Evolutionary conservation across 2,888 invertebrate species (phyloP).

Genomic region (Cylloceria caligata): DNA sequence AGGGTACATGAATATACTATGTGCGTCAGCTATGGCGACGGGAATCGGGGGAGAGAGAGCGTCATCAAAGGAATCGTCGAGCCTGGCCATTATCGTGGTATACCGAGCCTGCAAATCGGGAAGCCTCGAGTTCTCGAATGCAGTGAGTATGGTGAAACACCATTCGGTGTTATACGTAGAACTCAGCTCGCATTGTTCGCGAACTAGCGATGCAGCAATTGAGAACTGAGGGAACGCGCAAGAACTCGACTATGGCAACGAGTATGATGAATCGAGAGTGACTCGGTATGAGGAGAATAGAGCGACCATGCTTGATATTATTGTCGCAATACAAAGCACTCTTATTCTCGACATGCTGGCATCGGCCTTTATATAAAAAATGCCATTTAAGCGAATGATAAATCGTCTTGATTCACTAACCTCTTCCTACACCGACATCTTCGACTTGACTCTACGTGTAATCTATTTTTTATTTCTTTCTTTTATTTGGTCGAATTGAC

Average conservation of each 20-base stretch:
- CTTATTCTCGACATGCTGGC: conserved; percentile 57
- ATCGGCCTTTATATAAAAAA: conserved; percentile 38
- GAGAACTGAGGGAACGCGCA: conserved; percentile 44
- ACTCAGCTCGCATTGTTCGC: conserved; percentile 71
- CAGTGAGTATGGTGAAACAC: conserved; percentile 19
- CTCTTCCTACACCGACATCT: conserved; percentile 18
- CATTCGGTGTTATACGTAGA: conserved; percentile 62
- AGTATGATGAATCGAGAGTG: conserved; percentile 64
- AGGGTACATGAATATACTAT: conserved; percentile 42
- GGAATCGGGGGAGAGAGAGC: conserved; percentile 26
- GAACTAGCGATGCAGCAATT: conserved; percentile 72
- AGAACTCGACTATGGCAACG: conserved; percentile 10
- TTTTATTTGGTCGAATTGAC: background rate
- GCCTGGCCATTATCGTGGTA: conserved; percentile 55
- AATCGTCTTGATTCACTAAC: conserved; percentile 54
- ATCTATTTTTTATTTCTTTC: background rate
- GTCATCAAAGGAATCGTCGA: conserved; percentile 62
- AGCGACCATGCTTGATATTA: conserved; percentile 26
- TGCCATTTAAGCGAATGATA: conserved; percentile 63
- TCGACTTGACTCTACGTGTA: conserved; percentile 7
- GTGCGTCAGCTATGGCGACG: conserved; percentile 7
- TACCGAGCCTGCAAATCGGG: conserved; percentile 41
- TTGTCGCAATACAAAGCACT: conserved; percentile 50
- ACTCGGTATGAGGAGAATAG: conserved; percentile 52
- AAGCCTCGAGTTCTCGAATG: conserved; percentile 25